Evolutionary conservation across 35 echinoderm and acorn worm genomes (phyloP).

Genomic region (Lytechinus pictus): DNA sequence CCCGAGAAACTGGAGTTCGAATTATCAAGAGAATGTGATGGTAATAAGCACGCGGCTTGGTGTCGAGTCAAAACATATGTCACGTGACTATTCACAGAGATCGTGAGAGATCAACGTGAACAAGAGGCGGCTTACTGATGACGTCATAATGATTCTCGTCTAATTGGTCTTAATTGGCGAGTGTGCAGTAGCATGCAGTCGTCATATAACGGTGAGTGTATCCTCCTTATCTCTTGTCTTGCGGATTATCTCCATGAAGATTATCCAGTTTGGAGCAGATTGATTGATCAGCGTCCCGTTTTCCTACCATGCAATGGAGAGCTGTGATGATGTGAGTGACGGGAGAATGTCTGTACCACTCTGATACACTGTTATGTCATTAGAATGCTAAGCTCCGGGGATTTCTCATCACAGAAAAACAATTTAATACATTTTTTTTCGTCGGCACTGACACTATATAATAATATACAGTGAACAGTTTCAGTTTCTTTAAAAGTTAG

Average conservation of each 20-base stretch:
- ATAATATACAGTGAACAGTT: too few species aligned
- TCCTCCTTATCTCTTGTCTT: background rate
- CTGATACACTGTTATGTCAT: too few species aligned
- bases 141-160: background rate
- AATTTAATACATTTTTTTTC: too few species aligned
- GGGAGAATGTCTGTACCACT: too few species aligned
- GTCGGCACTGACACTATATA: too few species aligned
- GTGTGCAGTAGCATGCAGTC: background rate
- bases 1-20: too few species aligned
- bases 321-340: too few species aligned
- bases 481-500: too few species aligned
- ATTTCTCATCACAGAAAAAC: too few species aligned
- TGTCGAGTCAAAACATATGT: background rate
- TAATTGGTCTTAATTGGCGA: slow-evolving; percentile 1
- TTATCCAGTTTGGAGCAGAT: background rate
- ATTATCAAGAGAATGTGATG: too few species aligned
- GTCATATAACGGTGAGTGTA: background rate
- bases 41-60: background rate
- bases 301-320: too few species aligned
- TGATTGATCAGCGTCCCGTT: background rate
- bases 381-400: too few species aligned
- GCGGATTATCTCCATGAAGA: background rate
- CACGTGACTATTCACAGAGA: background rate
- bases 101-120: background rate
- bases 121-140: background rate